These are phyloP conservation scores for Psococerastis gibbosa DNA, from an alignment of 2,888 invertebrate species.

Conservation along the genomic window DNA sequence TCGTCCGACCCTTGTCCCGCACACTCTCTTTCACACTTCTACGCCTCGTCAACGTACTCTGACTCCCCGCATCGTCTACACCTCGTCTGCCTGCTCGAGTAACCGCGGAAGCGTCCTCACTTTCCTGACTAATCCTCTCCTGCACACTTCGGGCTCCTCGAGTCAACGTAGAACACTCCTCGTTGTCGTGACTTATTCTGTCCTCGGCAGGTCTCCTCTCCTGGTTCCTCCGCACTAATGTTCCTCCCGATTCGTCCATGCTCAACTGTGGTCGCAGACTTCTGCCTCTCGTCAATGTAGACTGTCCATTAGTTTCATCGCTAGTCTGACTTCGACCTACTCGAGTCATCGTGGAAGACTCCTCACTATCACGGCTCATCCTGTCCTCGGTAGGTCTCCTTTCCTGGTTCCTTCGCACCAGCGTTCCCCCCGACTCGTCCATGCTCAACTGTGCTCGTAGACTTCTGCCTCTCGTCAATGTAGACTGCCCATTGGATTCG, in stretches of 20 bases:
- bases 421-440: not conserved
- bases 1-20: too few species aligned
- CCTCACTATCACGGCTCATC: too few species aligned
- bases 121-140: not conserved
- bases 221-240: too few species aligned
- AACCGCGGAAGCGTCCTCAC: not conserved
- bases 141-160: not conserved
- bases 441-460: not conserved
- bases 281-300: not conserved
- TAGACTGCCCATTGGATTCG: not conserved
- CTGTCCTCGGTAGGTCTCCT: too few species aligned
- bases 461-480: not conserved
- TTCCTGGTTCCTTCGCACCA: too few species aligned
- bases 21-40: not conserved
- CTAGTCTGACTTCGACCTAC: too few species aligned
- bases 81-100: too few species aligned
- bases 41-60: not conserved
- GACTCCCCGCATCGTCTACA: not conserved
- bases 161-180: not conserved
- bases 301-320: not conserved
- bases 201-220: too few species aligned
- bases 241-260: not conserved
- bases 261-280: not conserved
- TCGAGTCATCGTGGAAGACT: not conserved
- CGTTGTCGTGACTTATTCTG: too few species aligned